Evolutionary conservation across 1,140 invertebrate species (phyloP).

Genomic region (Drosophila bocki): DNA sequence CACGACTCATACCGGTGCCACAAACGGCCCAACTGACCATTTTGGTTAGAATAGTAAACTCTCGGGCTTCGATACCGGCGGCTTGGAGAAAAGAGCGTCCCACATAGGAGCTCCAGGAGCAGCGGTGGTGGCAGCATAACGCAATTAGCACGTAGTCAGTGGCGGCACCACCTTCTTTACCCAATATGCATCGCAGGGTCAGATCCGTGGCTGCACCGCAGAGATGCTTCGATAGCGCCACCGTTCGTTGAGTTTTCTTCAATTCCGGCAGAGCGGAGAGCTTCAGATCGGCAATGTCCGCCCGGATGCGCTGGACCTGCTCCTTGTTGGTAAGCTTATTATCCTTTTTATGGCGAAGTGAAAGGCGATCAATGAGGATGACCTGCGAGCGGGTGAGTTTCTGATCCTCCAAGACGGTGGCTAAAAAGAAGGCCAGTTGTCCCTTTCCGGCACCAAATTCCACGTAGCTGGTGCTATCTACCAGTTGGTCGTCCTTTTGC

Average conservation of each 20-base stretch:
- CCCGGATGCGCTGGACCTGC: conserved; percentile 88
- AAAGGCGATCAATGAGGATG: conserved; percentile 91
- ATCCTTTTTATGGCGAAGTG: conserved; percentile 92
- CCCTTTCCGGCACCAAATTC: conserved; percentile 96
- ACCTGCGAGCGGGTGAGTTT: conserved; percentile 86
- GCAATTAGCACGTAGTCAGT: conserved; percentile 90
- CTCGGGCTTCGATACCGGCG: conserved; percentile 87
- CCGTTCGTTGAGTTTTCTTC: conserved; percentile 85
- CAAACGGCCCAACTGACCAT: conserved; percentile 95
- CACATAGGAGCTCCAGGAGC: conserved; percentile 89
- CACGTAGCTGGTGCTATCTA: conserved; percentile 89
- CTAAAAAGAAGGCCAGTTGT: conserved; percentile 90
- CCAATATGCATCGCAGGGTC: conserved; percentile 88
- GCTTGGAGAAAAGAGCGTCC: conserved; percentile 87
- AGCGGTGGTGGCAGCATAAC: conserved; percentile 95
- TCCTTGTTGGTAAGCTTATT: conserved; percentile 88
- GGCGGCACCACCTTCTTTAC: conserved; percentile 64
- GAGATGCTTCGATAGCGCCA: conserved; percentile 94
- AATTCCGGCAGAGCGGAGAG: conserved; percentile 87
- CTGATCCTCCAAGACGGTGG: conserved; percentile 86
- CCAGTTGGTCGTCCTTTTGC: conserved; percentile 86
- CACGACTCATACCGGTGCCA: conserved; percentile 87
- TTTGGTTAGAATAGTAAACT: conserved; percentile 91
- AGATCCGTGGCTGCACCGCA: conserved; percentile 94
- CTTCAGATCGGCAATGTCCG: conserved; percentile 90